Evolutionary conservation across 2,888 invertebrate genomes (phyloP), one percentile per base, ranked within the genome.

Genomic region (Melanargia galathea): DNA sequence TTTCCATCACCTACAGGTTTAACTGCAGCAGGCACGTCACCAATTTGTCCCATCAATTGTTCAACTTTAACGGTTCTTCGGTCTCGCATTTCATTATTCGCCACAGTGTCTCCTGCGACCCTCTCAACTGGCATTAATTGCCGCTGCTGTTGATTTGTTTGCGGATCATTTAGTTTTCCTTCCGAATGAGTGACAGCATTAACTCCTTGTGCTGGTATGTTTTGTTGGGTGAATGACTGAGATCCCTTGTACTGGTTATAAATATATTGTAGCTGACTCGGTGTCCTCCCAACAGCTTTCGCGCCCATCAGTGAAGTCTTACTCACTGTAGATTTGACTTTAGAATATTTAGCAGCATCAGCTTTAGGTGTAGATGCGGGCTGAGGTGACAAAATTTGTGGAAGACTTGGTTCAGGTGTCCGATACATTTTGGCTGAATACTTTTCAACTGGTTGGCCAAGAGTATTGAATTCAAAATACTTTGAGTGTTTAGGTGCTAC

Each of bases 221-320:
- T 85, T 71, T 88, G 89, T 40, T 85, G 82, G 0, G 87, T 89
- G 48, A 72, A 78, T 0, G 88, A 88, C 3, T 87, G 86, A 8
- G 89, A 87, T 5, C 87, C 89, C 69, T 84, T 90, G 62, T 87
- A 90, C 64, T 86, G 83, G 46, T 87, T 84, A 63, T 90, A 90
- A 11, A 88, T 77, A 40, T 85, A 81, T 68, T 88, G 89, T 58
- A 90, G 72, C 66, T 90, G 88, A 71, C 88, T 89, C 0, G 86
- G 80, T 49, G 73, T 80, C 72, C 68, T 79, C 1, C 80, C 83
- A 2, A 76, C 43, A 6, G 81, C 72, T 46, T 68, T 80, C 40
- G 71, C 79, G 1, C 80, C 84, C 70, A 82, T 77, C 26, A 91
- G 57, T 1, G 87, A 79, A 43, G 90, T 90, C 67, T 87, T 90